Base-by-base conservation (phyloP, 2,888 invertebrate genomes). In the Synanthedon formicaeformis region DNA sequence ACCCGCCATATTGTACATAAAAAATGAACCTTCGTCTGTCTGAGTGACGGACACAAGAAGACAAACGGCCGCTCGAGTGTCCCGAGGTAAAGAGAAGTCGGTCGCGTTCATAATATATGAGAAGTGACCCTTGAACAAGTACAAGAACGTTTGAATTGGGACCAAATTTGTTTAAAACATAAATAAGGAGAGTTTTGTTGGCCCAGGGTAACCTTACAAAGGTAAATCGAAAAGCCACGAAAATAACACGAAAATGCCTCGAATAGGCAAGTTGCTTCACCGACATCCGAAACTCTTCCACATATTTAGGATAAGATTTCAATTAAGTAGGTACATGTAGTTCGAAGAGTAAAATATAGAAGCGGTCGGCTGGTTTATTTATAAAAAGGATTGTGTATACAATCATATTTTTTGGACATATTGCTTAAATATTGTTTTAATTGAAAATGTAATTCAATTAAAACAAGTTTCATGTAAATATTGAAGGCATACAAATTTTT, bases 11-110 rank as follows among this genome's bases (percentile, higher is more conserved):
- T 10, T 34, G 34, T 34, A 54, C 55, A 58, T 62, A 71, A 72
- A 69, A 71, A 66, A 59, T 55, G 54, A 59, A 62, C 72, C 69
- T 67, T 58, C 60, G 57, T 34, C 34, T 45, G 45, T 71, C 69
- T 55, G 53, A 61, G 57, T 65, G 72, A 70, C 55, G 61, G 77
- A 71, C 69, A 66, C 64, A 58, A 57, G 62, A 70, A 75, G 73
- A 77, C 70, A 69, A 70, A 75, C 73, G 62, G 65, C 59, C 63
- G 60, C 67, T 65, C 65, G 64, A 71, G 67, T 59, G 58, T 59
- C 59, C 53, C 51, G 52, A 40, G 53, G 41, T 40, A 41, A 41
- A 54, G 55, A 56, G 58, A 45, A 45, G 45, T 45, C 45, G n/a
- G n/a, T 45, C 45, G n/a, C 14, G n/a, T 23, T 50, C 34, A 50